These are phyloP conservation scores for Channallabes apus DNA, from an alignment of 2,797 vertebrate species.

Conservation along the genomic window DNA sequence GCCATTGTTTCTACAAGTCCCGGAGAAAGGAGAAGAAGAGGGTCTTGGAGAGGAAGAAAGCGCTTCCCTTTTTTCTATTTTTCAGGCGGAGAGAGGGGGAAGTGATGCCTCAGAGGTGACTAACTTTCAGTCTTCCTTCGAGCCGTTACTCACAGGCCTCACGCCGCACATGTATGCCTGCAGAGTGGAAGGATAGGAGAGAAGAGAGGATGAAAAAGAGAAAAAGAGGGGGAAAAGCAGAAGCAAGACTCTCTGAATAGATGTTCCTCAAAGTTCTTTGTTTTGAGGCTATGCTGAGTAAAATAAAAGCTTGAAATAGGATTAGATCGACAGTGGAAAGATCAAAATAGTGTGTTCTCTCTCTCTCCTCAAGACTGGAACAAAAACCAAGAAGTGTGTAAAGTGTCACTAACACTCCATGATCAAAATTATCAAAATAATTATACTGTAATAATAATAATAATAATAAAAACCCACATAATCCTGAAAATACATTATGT, in stretches of 20 bases:
- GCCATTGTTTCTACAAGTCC: conserved; percentile 24
- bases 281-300: background rate
- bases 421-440: background rate
- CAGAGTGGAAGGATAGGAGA: conserved; percentile 21
- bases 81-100: conserved; percentile 34
- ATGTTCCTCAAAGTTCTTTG: conserved; percentile 22
- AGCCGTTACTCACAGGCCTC: conserved; percentile 35
- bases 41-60: conserved; percentile 51
- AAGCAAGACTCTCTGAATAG: conserved; percentile 31
- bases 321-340: conserved; percentile 5
- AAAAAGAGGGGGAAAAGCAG: conserved; percentile 39
- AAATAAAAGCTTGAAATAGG: conserved; percentile 23
- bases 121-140: conserved; percentile 50
- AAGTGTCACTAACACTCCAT: background rate
- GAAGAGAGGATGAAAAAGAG: conserved; percentile 40
- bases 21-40: conserved; percentile 55
- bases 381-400: background rate
- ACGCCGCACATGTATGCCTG: conserved; percentile 13
- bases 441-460: too few species aligned
- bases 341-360: conserved; percentile 2
- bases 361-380: conserved; percentile 7
- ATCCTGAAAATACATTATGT: background rate
- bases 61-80: conserved; percentile 53
- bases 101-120: conserved; percentile 53
- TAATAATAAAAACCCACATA: too few species aligned